These are phyloP conservation scores for Kryptolebias marmoratus DNA, from an alignment of 2,113 vertebrate species.

Conservation along the genomic window DNA sequence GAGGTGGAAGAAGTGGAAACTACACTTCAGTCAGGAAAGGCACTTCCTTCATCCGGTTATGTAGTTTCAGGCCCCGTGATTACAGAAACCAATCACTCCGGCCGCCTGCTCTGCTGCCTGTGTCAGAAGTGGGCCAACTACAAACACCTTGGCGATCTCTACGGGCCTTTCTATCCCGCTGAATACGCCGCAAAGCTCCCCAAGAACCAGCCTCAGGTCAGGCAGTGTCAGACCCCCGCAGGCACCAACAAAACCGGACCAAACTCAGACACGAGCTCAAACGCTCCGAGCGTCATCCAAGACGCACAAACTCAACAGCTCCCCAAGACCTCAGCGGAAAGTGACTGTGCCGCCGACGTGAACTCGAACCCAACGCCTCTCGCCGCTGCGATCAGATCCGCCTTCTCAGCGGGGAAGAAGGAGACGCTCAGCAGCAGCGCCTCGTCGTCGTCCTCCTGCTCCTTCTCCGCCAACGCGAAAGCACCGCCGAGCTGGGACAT, in stretches of 20 bases:
- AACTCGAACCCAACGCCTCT: slow-evolving; percentile 58
- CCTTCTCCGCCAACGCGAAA: slow-evolving; percentile 74
- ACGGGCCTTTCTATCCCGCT: slow-evolving; percentile 96
- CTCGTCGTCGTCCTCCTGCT: slow-evolving; percentile 47
- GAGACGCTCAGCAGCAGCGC: slow-evolving; percentile 62
- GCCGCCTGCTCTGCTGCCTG: slow-evolving; percentile 94
- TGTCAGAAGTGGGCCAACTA: slow-evolving; percentile 99
- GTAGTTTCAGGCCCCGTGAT: slow-evolving; percentile 92
- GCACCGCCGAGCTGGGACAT: slow-evolving; percentile 79
- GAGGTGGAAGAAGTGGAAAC: slow-evolving; percentile 74
- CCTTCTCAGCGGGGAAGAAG: slow-evolving; percentile 53
- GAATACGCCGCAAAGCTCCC: slow-evolving; percentile 93
- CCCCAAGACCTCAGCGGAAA: slow-evolving; percentile 55
- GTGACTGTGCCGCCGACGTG: slow-evolving; percentile 54
- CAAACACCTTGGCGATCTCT: slow-evolving; percentile 97
- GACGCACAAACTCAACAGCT: slow-evolving; percentile 61
- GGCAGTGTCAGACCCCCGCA: slow-evolving; percentile 67
- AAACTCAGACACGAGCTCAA: slow-evolving; percentile 60
- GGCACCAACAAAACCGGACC: slow-evolving; percentile 65
- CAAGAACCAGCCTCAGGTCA: slow-evolving; percentile 90
- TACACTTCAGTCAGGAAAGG: slow-evolving; percentile 87
- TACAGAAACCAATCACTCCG: slow-evolving; percentile 89
- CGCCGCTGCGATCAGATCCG: slow-evolving; percentile 43
- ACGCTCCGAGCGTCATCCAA: slow-evolving; percentile 79
- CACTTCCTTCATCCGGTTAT: slow-evolving; percentile 89